These are phyloP conservation scores for Philaenus spumarius DNA, from an alignment of 1,140 invertebrate genomes.

Conservation along the genomic window DNA sequence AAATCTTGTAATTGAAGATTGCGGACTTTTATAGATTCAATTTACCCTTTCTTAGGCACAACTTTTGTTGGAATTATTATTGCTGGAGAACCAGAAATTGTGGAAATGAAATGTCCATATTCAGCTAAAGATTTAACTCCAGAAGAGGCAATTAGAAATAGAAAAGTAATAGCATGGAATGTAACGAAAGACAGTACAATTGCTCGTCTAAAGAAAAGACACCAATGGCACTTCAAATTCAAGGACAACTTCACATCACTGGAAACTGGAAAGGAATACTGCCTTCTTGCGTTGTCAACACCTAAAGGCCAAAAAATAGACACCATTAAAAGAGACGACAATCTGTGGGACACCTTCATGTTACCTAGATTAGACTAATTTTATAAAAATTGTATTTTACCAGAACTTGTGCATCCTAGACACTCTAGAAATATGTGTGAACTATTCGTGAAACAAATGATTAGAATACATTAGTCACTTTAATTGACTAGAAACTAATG, in stretches of 20 bases:
- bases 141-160: slow-evolving; percentile 23
- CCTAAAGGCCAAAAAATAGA: slow-evolving; percentile 25
- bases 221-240: slow-evolving; percentile 40
- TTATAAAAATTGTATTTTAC: neutral
- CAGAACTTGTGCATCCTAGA: too few relatives aligned
- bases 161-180: slow-evolving; percentile 12
- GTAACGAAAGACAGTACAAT: slow-evolving; percentile 9
- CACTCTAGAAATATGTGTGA: too few relatives aligned
- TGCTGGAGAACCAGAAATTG: slow-evolving; percentile 18
- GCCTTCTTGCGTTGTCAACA: slow-evolving; percentile 38
- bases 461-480: too few relatives aligned
- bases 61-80: neutral
- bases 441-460: too few relatives aligned
- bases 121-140: slow-evolving; percentile 23
- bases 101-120: slow-evolving; percentile 38
- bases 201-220: slow-evolving; percentile 32
- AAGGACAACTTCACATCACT: slow-evolving; percentile 38
- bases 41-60: neutral
- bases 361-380: slow-evolving; percentile 4
- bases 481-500: too few relatives aligned
- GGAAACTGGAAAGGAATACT: slow-evolving; percentile 30
- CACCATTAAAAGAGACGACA: slow-evolving; percentile 23
- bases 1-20: neutral
- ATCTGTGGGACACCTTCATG: slow-evolving; percentile 30
- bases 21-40: neutral